These are phyloP conservation scores for Astreopora myriophthalma DNA, from an alignment of 64 coral and sea anemone genomes.

Conservation along the genomic window DNA sequence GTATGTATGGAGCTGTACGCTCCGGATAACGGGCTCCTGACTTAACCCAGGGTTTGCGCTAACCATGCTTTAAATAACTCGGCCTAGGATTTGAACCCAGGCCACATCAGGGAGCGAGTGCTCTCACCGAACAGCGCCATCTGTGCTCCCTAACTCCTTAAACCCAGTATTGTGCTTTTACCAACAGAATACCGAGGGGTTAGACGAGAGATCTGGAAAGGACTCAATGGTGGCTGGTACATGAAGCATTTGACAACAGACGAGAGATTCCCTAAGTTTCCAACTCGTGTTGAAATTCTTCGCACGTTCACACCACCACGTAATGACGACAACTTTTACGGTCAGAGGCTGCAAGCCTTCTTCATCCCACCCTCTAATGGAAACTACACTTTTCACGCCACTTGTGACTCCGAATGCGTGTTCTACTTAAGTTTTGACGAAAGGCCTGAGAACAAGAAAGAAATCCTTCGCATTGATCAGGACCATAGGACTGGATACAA, in stretches of 20 bases:
- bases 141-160: too few species aligned
- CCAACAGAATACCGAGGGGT: constrained; percentile 29
- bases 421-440: constrained; percentile 71
- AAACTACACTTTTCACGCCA: constrained; percentile 53
- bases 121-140: too few species aligned
- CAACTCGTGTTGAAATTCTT: constrained; percentile 2
- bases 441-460: constrained; percentile 49
- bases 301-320: constrained; percentile 21
- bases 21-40: too few species aligned
- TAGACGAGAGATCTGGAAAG: constrained; percentile 11
- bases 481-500: constrained; percentile 51
- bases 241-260: constrained; percentile 67
- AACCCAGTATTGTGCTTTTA: not conserved
- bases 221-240: constrained; percentile 55
- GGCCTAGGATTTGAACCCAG: too few species aligned
- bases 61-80: too few species aligned
- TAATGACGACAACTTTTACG: constrained; percentile 52
- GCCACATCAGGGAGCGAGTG: too few species aligned
- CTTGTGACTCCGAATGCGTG: constrained; percentile 85
- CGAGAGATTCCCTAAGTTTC: constrained; percentile 49
- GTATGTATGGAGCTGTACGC: too few species aligned
- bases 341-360: constrained; percentile 68
- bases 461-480: constrained; percentile 71
- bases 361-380: constrained; percentile 58
- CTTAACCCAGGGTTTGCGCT: too few species aligned